Evolutionary conservation across 2,113 vertebrate species (phyloP), one percentile per base, ranked within the genome.

Genomic region (Pithys albifrons): DNA sequence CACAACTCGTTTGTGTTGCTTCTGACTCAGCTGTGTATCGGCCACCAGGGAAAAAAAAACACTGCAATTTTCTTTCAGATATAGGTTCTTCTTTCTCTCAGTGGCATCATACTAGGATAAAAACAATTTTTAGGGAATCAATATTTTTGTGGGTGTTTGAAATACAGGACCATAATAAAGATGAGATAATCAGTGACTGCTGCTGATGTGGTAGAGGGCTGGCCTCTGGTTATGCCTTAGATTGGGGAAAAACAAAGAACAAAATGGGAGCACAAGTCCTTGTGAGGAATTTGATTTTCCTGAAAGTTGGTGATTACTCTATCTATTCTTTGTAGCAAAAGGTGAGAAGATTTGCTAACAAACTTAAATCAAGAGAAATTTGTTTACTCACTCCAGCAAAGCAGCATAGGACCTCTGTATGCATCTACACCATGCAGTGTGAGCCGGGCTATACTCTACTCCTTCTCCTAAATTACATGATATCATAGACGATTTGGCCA

Each of bases 121-220:
- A 80, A 87, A 3, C 5, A 82, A 59, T 24, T 67, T 67, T 64
- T 57, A 75, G 23, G 31, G 22, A 91, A 65, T 91, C 17, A 6
- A 33, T 79, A 54, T 65, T 88, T 95, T 79, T 2, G 4, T 65
- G 41, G 11, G 27, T 55, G 24, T 75, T 77, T 88, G 90, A 96
- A 74, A 79, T 71, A 64, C 16, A 79, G 35, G 31, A 76, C 39
- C 2, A 16, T 48, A 78, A 43, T 48, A 12, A 41, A 28, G 33
- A 85, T 28, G 48, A 75, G 45, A 46, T 24, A 92, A 73, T 23
- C 23, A 75, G 62, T 28, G 19, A 61, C 31, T 18, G 35, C 31
- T 65, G 41, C 27, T 91, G 82, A 45, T 0, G 0, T 45, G 27
- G 61, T 55, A 35, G 12, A 72, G 18, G 9, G 10, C 2, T 6